Evolutionary conservation across 1,140 invertebrate species (phyloP).

Genomic region (Drosophila kurseongensis): DNA sequence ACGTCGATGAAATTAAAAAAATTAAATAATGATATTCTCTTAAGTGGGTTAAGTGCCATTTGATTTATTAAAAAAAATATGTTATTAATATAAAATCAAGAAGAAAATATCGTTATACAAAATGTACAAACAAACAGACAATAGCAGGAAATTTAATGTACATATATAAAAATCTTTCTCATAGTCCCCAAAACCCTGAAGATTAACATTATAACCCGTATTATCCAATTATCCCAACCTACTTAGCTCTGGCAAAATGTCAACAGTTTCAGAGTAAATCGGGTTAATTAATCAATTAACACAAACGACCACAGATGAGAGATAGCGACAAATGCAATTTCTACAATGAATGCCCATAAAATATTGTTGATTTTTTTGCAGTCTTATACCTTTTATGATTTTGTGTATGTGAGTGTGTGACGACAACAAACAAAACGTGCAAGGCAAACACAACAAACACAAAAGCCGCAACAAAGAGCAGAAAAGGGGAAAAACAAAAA

Average conservation of each 20-base stretch:
- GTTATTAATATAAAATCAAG: no score
- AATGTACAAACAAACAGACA: no score
- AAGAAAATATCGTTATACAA: no score
- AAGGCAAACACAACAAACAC: conserved; percentile 45
- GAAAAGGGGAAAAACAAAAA: conserved; percentile 47
- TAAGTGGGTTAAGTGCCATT: not conserved
- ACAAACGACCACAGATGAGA: conserved; percentile 27
- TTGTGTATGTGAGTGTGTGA: conserved; percentile 6
- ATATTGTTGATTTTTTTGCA: conserved; percentile 17
- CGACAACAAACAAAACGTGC: conserved; percentile 29
- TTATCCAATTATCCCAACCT: conserved; percentile 3
- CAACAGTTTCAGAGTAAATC: conserved; percentile 34
- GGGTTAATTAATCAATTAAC: conserved; percentile 66
- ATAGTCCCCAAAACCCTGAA: no score
- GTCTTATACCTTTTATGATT: conserved; percentile 6
- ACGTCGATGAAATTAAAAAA: not conserved
- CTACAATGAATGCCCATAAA: conserved; percentile 34
- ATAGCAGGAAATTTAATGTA: no score
- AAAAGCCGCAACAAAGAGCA: conserved; percentile 41
- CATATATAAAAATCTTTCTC: no score
- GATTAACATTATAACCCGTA: not conserved
- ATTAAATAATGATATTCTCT: not conserved
- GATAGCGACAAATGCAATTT: conserved; percentile 28
- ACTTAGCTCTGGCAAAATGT: conserved; percentile 13
- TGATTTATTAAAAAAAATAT: no score